Evolutionary conservation across 1,140 invertebrate genomes (phyloP), one percentile per base, ranked within the genome.

Genomic region (Drosophila leontia): DNA sequence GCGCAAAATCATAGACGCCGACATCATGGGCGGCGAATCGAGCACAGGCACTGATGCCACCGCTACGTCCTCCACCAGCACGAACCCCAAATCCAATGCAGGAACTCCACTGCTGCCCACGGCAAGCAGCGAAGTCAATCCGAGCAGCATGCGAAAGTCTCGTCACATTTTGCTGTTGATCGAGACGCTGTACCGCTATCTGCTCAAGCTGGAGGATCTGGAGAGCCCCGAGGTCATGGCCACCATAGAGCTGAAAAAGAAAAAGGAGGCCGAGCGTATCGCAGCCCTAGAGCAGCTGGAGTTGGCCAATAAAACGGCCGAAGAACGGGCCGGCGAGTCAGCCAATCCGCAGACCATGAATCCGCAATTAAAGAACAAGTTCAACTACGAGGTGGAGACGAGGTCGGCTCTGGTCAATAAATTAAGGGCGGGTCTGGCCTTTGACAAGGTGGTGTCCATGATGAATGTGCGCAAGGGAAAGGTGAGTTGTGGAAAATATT

Each of bases 1-100:
- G 0, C 94, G 98, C n/a, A 98, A 98, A 93, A 97, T 99, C 53
- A 98, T 98, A 79, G 97, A 98, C 91, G 95, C 98, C 91, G 96
- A 97, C 76, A 94, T 97, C n/a, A 96, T 97, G 59, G 93, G 93
- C 5, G 84, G 68, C n/a, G 85, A 91, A 37, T 44, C 58, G 92
- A 78, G 94, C 94, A 23, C 91, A 17, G 44, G 93, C 8, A 23
- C 92, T 12, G 94, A 91, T 15, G 78, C 78, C 3, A 75, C 83
- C 1, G 61, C 71, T 1, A 29, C 67, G 7, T 5, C 71, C 80
- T 48, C 64, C 75, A 79, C 91, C 0, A 87, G 37, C 23, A 47
- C 80, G 55, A 60, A 74, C 5, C 61, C 71, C 42, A 87, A 81
- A 35, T 34, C 63, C n/a, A 72, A 75, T 37, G 70, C 69, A 11